phyloP scores from a whole-genome alignment of 2,888 invertebrate genomes.

The Gibbula magus region DNA sequence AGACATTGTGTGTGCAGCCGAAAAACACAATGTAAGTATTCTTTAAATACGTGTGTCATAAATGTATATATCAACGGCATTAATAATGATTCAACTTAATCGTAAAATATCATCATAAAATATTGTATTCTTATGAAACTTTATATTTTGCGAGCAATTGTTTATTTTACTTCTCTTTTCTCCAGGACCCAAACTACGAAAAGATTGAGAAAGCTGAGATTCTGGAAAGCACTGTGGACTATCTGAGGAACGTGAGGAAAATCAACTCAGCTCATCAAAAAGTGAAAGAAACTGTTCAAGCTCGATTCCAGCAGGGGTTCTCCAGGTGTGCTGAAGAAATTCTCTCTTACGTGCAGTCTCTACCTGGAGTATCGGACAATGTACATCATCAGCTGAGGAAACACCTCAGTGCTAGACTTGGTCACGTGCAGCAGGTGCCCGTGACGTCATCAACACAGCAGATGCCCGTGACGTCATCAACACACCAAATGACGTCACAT shows the following conservation, averaged over 20 bases:
- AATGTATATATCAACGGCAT: too few species aligned
- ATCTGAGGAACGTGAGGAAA: constrained; percentile 28
- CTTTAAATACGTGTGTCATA: too few species aligned
- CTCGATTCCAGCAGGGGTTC: constrained; percentile 15
- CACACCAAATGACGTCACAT: not conserved
- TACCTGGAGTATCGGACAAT: constrained; percentile 17
- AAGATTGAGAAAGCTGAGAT: constrained; percentile 43
- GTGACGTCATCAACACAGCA: not conserved
- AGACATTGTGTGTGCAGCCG: constrained; percentile 34
- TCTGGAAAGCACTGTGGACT: constrained; percentile 34
- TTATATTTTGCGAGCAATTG: too few species aligned
- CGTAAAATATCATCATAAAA: too few species aligned
- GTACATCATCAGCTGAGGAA: constrained; percentile 17
- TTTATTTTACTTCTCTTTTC: not conserved
- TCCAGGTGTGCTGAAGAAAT: constrained; percentile 28
- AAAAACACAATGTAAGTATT: constrained; percentile 32
- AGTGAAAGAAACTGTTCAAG: constrained; percentile 2
- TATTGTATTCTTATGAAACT: too few species aligned
- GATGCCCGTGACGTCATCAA: not conserved
- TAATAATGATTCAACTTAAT: too few species aligned
- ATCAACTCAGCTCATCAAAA: not conserved
- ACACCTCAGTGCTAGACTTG: not conserved
- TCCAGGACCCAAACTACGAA: constrained; percentile 34
- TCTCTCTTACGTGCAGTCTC: constrained; percentile 4
- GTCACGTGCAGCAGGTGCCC: not conserved